These are phyloP conservation scores for Holacanthus passer DNA, from an alignment of 2,113 vertebrate species.

Conservation along the genomic window DNA sequence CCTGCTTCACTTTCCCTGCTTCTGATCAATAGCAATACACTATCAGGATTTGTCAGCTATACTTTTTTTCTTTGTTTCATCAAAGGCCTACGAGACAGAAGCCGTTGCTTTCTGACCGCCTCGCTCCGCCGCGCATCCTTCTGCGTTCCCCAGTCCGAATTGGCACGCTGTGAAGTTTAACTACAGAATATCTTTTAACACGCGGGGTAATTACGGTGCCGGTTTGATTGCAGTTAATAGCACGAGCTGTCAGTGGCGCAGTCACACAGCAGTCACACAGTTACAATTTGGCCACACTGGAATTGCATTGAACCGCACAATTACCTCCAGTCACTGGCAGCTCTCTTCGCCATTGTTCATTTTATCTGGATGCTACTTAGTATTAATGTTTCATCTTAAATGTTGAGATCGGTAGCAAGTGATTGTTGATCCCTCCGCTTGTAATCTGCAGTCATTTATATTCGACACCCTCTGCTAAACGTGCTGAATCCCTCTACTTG, in stretches of 20 bases:
- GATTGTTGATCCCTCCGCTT: not conserved
- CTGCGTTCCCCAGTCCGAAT: conserved; percentile 40
- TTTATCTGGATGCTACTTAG: conserved; percentile 13
- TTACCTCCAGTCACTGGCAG: conserved; percentile 56
- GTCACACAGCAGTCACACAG: conserved; percentile 66
- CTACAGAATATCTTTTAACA: conserved; percentile 66
- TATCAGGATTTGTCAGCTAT: conserved; percentile 72
- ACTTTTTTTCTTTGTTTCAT: conserved; percentile 65
- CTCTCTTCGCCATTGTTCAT: conserved; percentile 17
- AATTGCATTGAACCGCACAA: conserved; percentile 62
- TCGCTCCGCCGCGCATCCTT: conserved; percentile 37
- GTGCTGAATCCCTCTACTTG: conserved; percentile 18
- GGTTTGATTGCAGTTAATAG: conserved; percentile 74
- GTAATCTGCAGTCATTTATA: not conserved
- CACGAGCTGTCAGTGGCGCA: conserved; percentile 56
- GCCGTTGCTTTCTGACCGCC: conserved; percentile 41
- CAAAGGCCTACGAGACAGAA: conserved; percentile 59
- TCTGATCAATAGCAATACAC: conserved; percentile 79
- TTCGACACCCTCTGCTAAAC: conserved; percentile 20
- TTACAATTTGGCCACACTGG: conserved; percentile 64
- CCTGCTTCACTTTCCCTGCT: conserved; percentile 44
- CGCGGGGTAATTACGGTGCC: conserved; percentile 65
- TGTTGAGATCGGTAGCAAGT: conserved; percentile 12
- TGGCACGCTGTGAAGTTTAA: conserved; percentile 65
- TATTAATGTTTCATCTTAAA: conserved; percentile 6